A percentile compares a stretch with the other conserved stretches of the same genome.
Evolutionary conservation across 2,888 invertebrate genomes (phyloP).

Genomic region (Tridacna gigas): DNA sequence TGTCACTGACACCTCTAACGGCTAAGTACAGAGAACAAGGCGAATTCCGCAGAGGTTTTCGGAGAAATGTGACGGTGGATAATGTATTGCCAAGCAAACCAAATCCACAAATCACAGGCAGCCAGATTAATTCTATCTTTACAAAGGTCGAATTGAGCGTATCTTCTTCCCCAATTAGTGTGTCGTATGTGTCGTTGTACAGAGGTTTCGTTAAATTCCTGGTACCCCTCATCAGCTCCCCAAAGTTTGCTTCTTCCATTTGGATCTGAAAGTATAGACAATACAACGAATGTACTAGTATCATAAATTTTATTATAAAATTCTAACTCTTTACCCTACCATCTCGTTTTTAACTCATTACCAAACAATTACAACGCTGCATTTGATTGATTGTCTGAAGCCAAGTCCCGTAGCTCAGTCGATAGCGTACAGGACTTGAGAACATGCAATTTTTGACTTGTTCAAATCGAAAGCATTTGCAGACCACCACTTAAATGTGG

Average conservation of each 20-base stretch:
- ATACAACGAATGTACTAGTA: background rate
- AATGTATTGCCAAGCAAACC: slow-evolving; percentile 91
- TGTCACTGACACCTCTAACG: slow-evolving; percentile 91
- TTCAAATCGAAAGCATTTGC: no score
- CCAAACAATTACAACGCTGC: no score
- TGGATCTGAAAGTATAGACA: slow-evolving; percentile 5
- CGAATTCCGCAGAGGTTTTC: slow-evolving; percentile 89
- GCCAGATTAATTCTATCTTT: slow-evolving; percentile 29
- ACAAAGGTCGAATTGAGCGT: slow-evolving; percentile 8
- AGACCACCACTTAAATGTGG: no score
- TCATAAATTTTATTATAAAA: no score
- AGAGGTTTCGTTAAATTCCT: no score
- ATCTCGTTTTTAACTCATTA: no score
- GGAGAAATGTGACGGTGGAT: slow-evolving; percentile 90
- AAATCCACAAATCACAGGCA: slow-evolving; percentile 83
- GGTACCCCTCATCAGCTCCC: background rate
- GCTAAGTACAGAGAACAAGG: slow-evolving; percentile 92
- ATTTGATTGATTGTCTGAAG: no score
- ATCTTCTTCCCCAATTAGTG: background rate
- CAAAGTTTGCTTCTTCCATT: background rate
- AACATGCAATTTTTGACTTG: no score
- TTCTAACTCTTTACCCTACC: no score
- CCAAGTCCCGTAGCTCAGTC: no score
- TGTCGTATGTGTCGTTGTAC: background rate
- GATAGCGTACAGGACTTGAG: no score